Conservation (phyloP, 2,113 vertebrate genomes). For the Paramisgurnus dabryanus region DNA sequence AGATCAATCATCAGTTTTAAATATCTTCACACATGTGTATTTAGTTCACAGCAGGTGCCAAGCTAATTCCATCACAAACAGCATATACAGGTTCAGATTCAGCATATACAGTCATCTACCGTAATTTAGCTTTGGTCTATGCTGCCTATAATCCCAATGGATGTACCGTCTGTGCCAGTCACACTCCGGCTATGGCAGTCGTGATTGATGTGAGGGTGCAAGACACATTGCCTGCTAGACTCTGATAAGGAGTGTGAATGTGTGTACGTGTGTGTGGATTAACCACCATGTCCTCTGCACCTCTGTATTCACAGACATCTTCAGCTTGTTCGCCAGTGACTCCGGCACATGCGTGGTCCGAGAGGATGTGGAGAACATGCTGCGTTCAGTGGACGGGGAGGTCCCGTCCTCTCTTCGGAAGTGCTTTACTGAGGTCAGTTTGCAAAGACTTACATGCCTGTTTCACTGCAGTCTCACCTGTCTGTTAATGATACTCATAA, state of each 20-base stretch:
- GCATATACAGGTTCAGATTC: conserved; percentile 33
- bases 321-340: conserved; percentile 96
- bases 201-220: conserved; percentile 33
- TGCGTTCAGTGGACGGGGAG: conserved; percentile 91
- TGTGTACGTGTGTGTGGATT: conserved; percentile 14
- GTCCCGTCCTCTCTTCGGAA: conserved; percentile 89
- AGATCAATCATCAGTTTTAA: not conserved
- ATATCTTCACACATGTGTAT: not conserved
- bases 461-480: conserved; percentile 15
- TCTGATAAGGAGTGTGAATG: conserved; percentile 38
- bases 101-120: conserved; percentile 26
- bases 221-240: conserved; percentile 27
- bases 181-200: conserved; percentile 15
- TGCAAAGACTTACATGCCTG: not conserved
- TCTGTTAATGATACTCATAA: conserved; percentile 14
- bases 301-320: conserved; percentile 83
- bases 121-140: conserved; percentile 18
- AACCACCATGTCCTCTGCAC: not conserved
- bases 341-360: conserved; percentile 89
- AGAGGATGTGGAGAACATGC: conserved; percentile 94
- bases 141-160: not conserved
- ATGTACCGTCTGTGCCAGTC: not conserved
- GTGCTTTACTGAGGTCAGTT: conserved; percentile 90
- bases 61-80: conserved; percentile 37
- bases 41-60: conserved; percentile 25